These are phyloP conservation scores for Melitaea athalia DNA, from an alignment of 2,888 invertebrate species.

Conservation along the genomic window DNA sequence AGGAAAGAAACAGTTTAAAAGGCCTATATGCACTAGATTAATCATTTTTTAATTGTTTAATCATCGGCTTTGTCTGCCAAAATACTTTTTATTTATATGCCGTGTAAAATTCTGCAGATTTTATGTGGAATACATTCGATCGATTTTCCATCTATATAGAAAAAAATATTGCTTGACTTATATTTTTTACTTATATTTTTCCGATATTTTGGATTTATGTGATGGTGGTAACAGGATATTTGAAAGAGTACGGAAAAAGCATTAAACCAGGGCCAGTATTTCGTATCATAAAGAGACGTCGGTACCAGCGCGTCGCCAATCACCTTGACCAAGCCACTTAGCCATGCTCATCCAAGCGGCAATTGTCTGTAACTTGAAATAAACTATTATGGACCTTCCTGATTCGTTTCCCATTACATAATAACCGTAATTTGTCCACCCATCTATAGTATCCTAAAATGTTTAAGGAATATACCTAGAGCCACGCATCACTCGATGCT, in stretches of 20 bases:
- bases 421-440: not conserved
- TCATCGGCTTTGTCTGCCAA: not conserved
- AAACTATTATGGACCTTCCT: slow-evolving; percentile 29
- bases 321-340: slow-evolving; percentile 65
- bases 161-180: too few relatives aligned
- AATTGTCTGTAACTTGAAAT: slow-evolving; percentile 26
- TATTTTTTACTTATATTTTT: too few relatives aligned
- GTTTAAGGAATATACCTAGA: too few relatives aligned
- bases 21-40: too few relatives aligned
- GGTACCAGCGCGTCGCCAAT: slow-evolving; percentile 48
- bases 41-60: not conserved
- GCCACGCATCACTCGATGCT: too few relatives aligned
- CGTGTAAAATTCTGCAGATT: too few relatives aligned
- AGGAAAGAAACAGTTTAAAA: not conserved
- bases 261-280: slow-evolving; percentile 4
- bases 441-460: not conserved
- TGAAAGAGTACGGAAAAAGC: slow-evolving; percentile 44
- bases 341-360: slow-evolving; percentile 45
- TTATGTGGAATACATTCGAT: too few relatives aligned
- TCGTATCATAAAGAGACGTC: slow-evolving; percentile 35
- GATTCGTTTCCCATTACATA: slow-evolving; percentile 19
- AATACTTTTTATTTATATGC: not conserved
- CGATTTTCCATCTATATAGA: too few relatives aligned
- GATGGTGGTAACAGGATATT: not conserved
- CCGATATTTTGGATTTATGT: not conserved